A percentile compares a stretch with the other conserved stretches of the same genome.
Conservation (phyloP, 2,113 vertebrate species). For the Apus apus region DNA sequence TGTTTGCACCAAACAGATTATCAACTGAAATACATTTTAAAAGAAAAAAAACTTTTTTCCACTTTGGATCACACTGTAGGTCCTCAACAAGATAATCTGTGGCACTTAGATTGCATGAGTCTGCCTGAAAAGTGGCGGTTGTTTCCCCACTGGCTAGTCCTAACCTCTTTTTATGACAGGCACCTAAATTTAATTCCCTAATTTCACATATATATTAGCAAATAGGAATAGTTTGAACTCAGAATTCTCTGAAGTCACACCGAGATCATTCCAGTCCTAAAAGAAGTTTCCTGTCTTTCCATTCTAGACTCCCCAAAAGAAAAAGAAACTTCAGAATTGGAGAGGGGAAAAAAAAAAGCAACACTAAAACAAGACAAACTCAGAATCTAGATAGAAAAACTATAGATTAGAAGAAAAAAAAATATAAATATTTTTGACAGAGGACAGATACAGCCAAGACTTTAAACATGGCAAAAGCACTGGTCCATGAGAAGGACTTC, state of each 20-base stretch:
- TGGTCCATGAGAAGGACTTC: neutral
- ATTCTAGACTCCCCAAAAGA: neutral
- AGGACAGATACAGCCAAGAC: neutral
- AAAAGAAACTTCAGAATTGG: neutral
- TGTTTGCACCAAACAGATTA: neutral
- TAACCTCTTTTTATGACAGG: neutral
- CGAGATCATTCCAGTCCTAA: neutral
- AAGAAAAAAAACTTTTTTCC: neutral
- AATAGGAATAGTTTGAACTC: neutral
- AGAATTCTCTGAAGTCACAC: neutral
- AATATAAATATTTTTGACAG: neutral
- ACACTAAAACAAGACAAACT: neutral
- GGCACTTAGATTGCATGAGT: neutral
- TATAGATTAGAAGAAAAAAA: neutral
- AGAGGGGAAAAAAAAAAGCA: too few relatives aligned
- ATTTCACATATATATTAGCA: neutral
- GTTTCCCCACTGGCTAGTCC: neutral
- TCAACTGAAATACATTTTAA: neutral
- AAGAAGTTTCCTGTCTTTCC: neutral
- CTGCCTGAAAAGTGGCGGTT: neutral
- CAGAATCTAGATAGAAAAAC: neutral
- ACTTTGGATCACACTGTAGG: neutral
- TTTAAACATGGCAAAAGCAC: neutral
- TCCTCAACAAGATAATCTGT: neutral
- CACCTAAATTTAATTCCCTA: neutral